Conservation (phyloP, 1,140 invertebrate genomes). For the Achatina immaculata region DNA sequence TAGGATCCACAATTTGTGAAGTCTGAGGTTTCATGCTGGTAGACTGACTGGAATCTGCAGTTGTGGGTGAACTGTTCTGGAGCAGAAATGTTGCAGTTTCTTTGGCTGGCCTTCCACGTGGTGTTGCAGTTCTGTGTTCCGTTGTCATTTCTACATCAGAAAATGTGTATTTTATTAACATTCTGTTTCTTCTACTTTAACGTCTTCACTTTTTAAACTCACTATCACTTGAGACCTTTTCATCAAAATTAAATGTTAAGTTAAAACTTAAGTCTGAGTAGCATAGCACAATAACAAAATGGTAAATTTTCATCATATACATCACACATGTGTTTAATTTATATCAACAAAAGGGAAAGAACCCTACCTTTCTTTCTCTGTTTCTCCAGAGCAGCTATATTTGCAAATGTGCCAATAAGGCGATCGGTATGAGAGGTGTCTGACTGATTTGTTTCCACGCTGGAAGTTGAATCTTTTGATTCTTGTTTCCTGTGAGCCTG, state of each 20-base stretch:
- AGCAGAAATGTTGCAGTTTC: background rate
- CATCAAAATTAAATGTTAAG: no score
- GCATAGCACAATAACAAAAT: no score
- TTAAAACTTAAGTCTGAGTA: no score
- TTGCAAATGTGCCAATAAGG: constrained; percentile 23
- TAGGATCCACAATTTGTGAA: background rate
- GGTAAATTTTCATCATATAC: no score
- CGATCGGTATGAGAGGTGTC: constrained; percentile 52
- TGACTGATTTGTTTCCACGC: constrained; percentile 66
- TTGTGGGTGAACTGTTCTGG: background rate
- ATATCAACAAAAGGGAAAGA: no score
- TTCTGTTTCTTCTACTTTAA: no score
- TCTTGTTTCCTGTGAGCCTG: constrained; percentile 67
- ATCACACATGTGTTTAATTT: no score
- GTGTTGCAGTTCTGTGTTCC: background rate
- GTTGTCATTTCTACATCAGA: constrained; percentile 7
- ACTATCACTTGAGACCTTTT: no score
- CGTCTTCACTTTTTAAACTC: no score
- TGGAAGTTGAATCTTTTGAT: constrained; percentile 68
- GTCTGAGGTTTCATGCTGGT: background rate
- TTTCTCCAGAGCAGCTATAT: constrained; percentile 28
- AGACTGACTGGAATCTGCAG: background rate
- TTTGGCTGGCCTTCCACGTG: background rate
- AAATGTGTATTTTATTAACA: no score
- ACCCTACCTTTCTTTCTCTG: constrained; percentile 29